Percentiles rank a stretch among this genome's conserved stretches.
Evolutionary conservation across 1,140 invertebrate species (phyloP).

Genomic region (Hormaphis cornu): DNA sequence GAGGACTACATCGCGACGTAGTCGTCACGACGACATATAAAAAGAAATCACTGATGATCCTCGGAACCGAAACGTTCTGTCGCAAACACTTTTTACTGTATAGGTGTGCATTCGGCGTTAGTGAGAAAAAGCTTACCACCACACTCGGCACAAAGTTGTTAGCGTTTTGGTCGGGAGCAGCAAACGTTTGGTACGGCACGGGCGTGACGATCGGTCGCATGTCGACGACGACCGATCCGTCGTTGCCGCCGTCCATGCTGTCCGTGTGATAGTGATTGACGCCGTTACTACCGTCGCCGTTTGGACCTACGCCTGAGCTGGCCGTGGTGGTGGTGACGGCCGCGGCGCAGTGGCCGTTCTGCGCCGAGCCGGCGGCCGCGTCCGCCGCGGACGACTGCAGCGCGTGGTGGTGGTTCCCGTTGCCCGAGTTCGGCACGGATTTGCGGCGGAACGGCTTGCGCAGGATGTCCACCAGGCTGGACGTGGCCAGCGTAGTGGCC

Average conservation of each 20-base stretch:
- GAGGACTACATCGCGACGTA: too few relatives aligned
- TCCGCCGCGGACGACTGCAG: neutral
- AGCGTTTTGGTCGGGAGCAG: conserved; percentile 16
- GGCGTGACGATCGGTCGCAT: conserved; percentile 30
- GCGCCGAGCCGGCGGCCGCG: neutral
- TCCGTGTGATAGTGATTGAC: conserved; percentile 15
- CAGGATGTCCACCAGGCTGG: conserved; percentile 50
- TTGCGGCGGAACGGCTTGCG: conserved; percentile 56
- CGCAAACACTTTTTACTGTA: too few relatives aligned
- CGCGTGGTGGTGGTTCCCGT: conserved; percentile 2
- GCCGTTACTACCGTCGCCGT: neutral
- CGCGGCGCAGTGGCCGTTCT: conserved; percentile 15
- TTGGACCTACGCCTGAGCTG: conserved; percentile 31
- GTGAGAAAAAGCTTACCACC: conserved; percentile 27
- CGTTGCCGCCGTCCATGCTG: conserved; percentile 9
- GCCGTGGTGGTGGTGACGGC: conserved; percentile 34
- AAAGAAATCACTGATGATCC: too few relatives aligned
- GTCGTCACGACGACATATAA: too few relatives aligned
- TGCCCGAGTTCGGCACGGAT: conserved; percentile 50
- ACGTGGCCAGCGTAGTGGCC: conserved; percentile 39
- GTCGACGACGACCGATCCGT: conserved; percentile 22
- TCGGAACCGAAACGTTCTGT: too few relatives aligned
- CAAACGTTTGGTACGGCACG: conserved; percentile 14
- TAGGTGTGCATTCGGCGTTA: too few relatives aligned
- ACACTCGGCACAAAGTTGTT: conserved; percentile 13